Base-by-base conservation (phyloP, 2,113 vertebrate species). In the Dinomys branickii region DNA sequence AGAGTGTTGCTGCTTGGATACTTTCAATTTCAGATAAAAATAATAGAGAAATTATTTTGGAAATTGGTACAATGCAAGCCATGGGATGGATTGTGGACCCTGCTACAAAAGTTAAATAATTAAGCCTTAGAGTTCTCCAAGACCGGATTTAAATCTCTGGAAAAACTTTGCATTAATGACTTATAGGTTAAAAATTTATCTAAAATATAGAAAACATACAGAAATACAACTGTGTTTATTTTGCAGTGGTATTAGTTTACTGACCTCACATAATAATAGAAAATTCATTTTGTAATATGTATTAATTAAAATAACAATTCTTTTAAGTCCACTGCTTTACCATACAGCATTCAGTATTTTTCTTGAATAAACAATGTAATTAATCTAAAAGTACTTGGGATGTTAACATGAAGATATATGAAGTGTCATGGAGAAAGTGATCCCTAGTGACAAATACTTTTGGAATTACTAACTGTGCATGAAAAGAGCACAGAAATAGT, bases 11-110 rank as follows among this genome's bases (percentile, higher is more conserved):
- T 95, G 84, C 89, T 80, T 92, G 94, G 75, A 80, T 93, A 95
- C 83, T 89, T 97, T 20, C 65, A 83, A 96, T 89, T 97, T 89
- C 44, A 96, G 80, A 97, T 93, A 85, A 85, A 92, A 89, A 91
- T 93, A 83, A 85, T 81, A 80, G 56, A 92, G 52, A 95, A 95
- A 88, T 88, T 92, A 82, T 78, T 88, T 82, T 84, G 22, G 4
- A 88, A 93, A 87, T 85, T 95, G 69, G 24, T 94, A 80, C 24
- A 90, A 94, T 52, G 7, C 28, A 97, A 77, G 61, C 44, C 38
- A 80, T 59, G 58, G 90, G 85, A 73, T 84, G 92, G 75, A 71
- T 4, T 81, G 19, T 59, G n/a, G 58, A 30, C 4, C 35, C 5
- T 82, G 9, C 10, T 82, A 58, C 56, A 88, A 80, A 94, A 33